Percentiles rank a stretch among this genome's conserved stretches.
These are phyloP conservation scores for Cygnus olor DNA, from an alignment of 2,797 vertebrate species.

Conservation along the genomic window DNA sequence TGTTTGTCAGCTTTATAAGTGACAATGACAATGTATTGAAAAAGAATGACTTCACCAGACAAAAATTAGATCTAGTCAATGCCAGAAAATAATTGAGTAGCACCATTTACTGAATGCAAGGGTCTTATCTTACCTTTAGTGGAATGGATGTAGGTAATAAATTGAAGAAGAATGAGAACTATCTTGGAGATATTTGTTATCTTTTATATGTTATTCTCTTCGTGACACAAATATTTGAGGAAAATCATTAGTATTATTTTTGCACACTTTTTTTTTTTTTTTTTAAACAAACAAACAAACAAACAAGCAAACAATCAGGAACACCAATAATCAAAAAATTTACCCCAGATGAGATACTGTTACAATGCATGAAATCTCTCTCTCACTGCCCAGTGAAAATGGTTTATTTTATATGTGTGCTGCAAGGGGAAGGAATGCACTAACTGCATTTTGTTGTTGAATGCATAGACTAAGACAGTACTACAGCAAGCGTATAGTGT, in stretches of 20 bases:
- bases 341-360: not conserved
- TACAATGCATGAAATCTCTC: not conserved
- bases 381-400: not conserved
- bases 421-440: not conserved
- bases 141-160: not conserved
- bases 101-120: not conserved
- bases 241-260: not conserved
- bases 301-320: not conserved
- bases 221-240: not conserved
- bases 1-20: not conserved
- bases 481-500: not conserved
- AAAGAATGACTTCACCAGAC: not conserved
- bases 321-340: not conserved
- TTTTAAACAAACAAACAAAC: too few species aligned
- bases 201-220: not conserved
- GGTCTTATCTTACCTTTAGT: not conserved
- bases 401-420: not conserved
- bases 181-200: not conserved
- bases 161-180: not conserved
- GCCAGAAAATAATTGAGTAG: not conserved
- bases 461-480: not conserved
- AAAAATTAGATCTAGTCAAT: not conserved
- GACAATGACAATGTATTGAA: not conserved
- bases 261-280: not conserved
- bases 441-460: not conserved